Evolutionary conservation across 2,888 invertebrate species (phyloP).

Genomic region (Theretra japonica): DNA sequence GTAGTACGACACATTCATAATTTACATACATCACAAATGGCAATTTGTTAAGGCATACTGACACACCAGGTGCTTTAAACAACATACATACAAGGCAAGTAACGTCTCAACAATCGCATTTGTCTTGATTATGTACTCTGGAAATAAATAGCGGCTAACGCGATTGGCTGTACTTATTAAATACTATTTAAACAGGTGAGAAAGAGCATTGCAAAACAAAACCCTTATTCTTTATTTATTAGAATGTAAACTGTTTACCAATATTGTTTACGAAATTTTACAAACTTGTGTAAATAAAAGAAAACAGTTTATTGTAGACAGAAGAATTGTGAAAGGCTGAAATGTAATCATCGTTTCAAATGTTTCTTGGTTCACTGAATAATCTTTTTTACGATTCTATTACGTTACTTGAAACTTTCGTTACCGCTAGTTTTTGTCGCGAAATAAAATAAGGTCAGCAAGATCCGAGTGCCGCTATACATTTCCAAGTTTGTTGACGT

Average conservation of each 20-base stretch:
- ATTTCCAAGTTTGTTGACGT: conserved; percentile 2
- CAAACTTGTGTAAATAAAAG: background rate
- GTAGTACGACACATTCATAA: conserved; percentile 65
- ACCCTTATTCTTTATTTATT: background rate
- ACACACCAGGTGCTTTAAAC: conserved; percentile 39
- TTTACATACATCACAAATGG: conserved; percentile 77
- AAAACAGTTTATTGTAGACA: background rate
- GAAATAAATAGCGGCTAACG: conserved; percentile 14
- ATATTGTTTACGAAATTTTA: background rate
- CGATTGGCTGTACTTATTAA: background rate
- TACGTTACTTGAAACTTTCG: background rate
- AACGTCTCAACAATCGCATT: conserved; percentile 30
- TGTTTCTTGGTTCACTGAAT: background rate
- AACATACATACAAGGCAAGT: conserved; percentile 45
- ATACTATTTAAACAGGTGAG: background rate
- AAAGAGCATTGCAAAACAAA: background rate
- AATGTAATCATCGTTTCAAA: background rate
- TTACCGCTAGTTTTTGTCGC: background rate
- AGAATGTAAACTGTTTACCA: background rate
- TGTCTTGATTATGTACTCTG: conserved; percentile 5
- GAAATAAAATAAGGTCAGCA: background rate
- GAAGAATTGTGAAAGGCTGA: background rate
- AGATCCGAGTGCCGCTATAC: conserved; percentile 6
- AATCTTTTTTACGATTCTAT: conserved; percentile 1
- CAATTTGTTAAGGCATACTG: conserved; percentile 76